Evolutionary conservation across 1,140 invertebrate species (phyloP).

Genomic region (Mizuhopecten yessoensis): DNA sequence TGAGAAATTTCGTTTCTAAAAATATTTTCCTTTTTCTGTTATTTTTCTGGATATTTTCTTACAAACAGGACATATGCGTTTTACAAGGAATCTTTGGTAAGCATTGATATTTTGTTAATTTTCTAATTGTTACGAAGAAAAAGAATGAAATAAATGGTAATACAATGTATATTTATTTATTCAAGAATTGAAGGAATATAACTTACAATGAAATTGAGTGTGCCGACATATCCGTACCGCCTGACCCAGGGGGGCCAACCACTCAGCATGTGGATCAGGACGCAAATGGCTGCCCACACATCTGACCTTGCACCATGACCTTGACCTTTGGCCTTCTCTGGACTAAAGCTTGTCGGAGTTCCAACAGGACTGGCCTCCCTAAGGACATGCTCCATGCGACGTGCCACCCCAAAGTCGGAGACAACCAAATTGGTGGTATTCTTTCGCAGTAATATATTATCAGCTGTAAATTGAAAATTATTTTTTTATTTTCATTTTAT

Average conservation of each 20-base stretch:
- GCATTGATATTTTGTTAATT: no score
- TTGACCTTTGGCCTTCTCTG: slow-evolving; percentile 76
- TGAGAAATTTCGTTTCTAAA: no score
- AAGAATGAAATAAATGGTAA: no score
- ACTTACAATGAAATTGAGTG: slow-evolving; percentile 76
- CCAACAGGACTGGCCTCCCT: slow-evolving; percentile 66
- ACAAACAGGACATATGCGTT: no score
- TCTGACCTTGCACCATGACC: slow-evolving; percentile 78
- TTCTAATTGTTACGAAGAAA: no score
- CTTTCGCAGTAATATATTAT: slow-evolving; percentile 76
- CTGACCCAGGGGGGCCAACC: slow-evolving; percentile 77
- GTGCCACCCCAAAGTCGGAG: slow-evolving; percentile 77
- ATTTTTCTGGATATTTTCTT: no score
- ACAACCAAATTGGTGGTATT: slow-evolving; percentile 65
- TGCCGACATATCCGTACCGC: slow-evolving; percentile 62
- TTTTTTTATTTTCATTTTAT: background rate
- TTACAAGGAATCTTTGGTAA: no score
- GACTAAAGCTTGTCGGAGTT: slow-evolving; percentile 78
- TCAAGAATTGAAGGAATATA: no score
- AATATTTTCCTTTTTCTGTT: no score
- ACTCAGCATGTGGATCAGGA: slow-evolving; percentile 77
- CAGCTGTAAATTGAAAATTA: slow-evolving; percentile 68
- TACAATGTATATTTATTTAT: no score
- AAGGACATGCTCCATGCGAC: slow-evolving; percentile 55
- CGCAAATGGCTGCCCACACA: slow-evolving; percentile 78